A percentile compares a stretch with the other conserved stretches of the same genome.
phyloP scores from a whole-genome alignment of 2,888 invertebrate genomes.

The Leucophenga maculata region DNA sequence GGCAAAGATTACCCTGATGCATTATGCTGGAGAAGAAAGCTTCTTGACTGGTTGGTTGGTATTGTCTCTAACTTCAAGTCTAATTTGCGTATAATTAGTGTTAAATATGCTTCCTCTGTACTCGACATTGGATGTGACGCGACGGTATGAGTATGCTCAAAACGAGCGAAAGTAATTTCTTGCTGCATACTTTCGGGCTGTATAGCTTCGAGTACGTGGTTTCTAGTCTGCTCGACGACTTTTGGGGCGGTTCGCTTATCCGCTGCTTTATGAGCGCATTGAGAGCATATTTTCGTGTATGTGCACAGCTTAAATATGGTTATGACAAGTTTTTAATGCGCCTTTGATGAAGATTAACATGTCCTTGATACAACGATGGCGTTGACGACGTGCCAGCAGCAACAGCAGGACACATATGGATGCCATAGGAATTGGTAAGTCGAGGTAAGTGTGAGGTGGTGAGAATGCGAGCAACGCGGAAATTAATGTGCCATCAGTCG shows the following conservation, averaged over 20 bases:
- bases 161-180: constrained; percentile 31
- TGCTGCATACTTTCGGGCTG: constrained; percentile 43
- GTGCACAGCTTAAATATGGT: constrained; percentile 38
- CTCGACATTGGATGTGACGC: not conserved
- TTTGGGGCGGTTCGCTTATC: not conserved
- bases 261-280: not conserved
- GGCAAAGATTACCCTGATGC: too few species aligned
- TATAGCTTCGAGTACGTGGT: not conserved
- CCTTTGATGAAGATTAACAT: constrained; percentile 36
- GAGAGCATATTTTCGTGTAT: constrained; percentile 44
- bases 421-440: too few species aligned
- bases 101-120: constrained; percentile 32
- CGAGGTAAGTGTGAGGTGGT: too few species aligned
- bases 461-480: constrained; percentile 29
- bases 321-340: constrained; percentile 55
- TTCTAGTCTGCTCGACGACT: not conserved
- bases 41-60: too few species aligned
- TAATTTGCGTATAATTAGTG: constrained; percentile 52
- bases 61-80: constrained; percentile 1
- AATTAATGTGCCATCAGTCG: constrained; percentile 63
- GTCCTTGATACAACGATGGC: constrained; percentile 26
- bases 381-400: not conserved
- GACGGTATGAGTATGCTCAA: constrained; percentile 32
- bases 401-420: not conserved
- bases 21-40: too few species aligned